These are phyloP conservation scores for Maccullochella peelii DNA, from an alignment of 2,113 vertebrate species.

Conservation along the genomic window DNA sequence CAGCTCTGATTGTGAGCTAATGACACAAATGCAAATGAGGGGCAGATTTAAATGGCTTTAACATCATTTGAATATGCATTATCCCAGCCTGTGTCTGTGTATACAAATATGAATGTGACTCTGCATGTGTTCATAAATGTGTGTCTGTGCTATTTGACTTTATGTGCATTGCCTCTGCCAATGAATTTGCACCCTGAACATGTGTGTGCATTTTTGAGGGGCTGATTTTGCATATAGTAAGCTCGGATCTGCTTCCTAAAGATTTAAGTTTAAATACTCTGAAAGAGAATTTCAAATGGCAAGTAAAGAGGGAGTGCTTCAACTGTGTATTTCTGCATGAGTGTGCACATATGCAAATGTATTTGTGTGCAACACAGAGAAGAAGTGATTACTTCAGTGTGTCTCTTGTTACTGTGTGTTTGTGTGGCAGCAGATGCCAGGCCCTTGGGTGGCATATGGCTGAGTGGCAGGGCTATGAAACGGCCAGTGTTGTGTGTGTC, in stretches of 20 bases:
- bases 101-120: constrained; percentile 26
- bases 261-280: constrained; percentile 48
- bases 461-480: constrained; percentile 80
- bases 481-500: constrained; percentile 51
- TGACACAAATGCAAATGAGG: constrained; percentile 68
- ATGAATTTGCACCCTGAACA: neutral
- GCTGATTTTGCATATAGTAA: constrained; percentile 78
- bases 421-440: constrained; percentile 77
- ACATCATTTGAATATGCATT: constrained; percentile 83
- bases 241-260: constrained; percentile 76
- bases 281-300: constrained; percentile 24
- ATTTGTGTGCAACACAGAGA: constrained; percentile 11
- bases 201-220: constrained; percentile 29
- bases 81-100: constrained; percentile 65
- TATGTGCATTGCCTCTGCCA: neutral
- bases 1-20: constrained; percentile 53
- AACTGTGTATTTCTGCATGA: neutral
- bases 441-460: constrained; percentile 76
- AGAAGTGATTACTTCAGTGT: constrained; percentile 45
- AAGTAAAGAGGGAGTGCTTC: constrained; percentile 22
- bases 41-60: constrained; percentile 58
- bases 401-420: constrained; percentile 44
- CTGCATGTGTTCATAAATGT: constrained; percentile 28
- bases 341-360: constrained; percentile 32
- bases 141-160: constrained; percentile 1